These are phyloP conservation scores for Indicator maculatus DNA, from an alignment of 2,113 vertebrate genomes.

Conservation along the genomic window DNA sequence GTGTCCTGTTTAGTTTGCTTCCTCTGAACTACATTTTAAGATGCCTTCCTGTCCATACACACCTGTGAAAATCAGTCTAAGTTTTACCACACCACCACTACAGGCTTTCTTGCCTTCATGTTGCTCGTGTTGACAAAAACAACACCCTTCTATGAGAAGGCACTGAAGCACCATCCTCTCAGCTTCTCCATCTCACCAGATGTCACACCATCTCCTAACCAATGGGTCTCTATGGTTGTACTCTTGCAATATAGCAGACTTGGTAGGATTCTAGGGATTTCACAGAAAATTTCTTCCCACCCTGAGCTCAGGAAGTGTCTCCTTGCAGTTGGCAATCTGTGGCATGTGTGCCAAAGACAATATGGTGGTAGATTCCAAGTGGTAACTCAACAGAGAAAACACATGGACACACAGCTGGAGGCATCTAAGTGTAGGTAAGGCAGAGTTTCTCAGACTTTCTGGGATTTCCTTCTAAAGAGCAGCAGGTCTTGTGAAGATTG, in stretches of 20 bases:
- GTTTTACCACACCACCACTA: not conserved
- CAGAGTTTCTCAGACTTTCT: not conserved
- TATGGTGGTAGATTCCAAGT: not conserved
- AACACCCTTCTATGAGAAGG: not conserved
- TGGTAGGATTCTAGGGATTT: not conserved
- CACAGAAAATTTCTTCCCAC: not conserved
- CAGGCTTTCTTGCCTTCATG: not conserved
- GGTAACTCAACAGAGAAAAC: not conserved
- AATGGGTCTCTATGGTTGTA: not conserved
- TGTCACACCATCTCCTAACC: not conserved
- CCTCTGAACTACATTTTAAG: not conserved
- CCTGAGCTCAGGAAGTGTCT: not conserved
- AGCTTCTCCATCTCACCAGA: not conserved
- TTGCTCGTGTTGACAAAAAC: not conserved
- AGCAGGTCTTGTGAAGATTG: not conserved
- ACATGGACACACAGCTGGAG: not conserved
- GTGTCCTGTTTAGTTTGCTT: not conserved
- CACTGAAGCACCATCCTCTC: not conserved
- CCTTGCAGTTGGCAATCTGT: not conserved
- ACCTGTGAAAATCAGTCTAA: not conserved
- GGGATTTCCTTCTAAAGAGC: not conserved
- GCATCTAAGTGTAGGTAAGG: not conserved
- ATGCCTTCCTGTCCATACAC: accelerated
- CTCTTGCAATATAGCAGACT: not conserved
- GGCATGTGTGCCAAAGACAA: not conserved